phyloP scores from a whole-genome alignment of 2,888 invertebrate species.

The Desoria tigrina region DNA sequence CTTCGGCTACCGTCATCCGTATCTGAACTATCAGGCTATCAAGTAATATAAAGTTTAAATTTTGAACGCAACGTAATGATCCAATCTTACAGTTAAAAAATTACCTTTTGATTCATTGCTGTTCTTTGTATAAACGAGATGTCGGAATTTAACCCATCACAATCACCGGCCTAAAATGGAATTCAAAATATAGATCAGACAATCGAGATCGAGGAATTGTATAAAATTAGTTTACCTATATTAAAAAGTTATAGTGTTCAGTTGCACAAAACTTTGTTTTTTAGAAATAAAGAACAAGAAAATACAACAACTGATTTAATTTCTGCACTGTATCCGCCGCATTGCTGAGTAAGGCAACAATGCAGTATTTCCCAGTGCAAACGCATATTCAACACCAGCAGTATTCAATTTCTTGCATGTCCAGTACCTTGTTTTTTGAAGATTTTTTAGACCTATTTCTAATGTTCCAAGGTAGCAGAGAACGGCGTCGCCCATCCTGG shows the following conservation, averaged over 20 bases:
- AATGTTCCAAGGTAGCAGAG: conserved; percentile 83
- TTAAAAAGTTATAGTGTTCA: too few species aligned
- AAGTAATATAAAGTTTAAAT: neutral
- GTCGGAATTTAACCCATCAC: conserved; percentile 50
- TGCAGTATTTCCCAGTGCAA: conserved; percentile 48
- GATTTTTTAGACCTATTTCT: conserved; percentile 65
- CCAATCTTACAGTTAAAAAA: too few species aligned
- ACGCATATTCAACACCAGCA: conserved; percentile 8
- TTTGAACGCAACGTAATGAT: neutral
- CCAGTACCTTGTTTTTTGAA: conserved; percentile 45
- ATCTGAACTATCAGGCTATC: conserved; percentile 50
- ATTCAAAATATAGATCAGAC: conserved; percentile 11
- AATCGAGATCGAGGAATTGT: too few species aligned
- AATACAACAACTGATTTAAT: conserved; percentile 9
- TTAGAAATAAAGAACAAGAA: conserved; percentile 17
- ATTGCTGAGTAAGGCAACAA: conserved; percentile 28
- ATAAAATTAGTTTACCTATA: too few species aligned
- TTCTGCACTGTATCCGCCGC: conserved; percentile 47
- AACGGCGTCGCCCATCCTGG: conserved; percentile 65
- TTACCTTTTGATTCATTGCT: conserved; percentile 49
- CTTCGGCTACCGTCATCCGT: conserved; percentile 49
- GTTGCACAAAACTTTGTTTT: conserved; percentile 12
- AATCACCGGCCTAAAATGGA: conserved; percentile 33
- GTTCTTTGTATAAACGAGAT: conserved; percentile 53
- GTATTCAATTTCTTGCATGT: neutral